phyloP scores from a whole-genome alignment of 2,797 vertebrate genomes.

The Anguilla obscura region DNA sequence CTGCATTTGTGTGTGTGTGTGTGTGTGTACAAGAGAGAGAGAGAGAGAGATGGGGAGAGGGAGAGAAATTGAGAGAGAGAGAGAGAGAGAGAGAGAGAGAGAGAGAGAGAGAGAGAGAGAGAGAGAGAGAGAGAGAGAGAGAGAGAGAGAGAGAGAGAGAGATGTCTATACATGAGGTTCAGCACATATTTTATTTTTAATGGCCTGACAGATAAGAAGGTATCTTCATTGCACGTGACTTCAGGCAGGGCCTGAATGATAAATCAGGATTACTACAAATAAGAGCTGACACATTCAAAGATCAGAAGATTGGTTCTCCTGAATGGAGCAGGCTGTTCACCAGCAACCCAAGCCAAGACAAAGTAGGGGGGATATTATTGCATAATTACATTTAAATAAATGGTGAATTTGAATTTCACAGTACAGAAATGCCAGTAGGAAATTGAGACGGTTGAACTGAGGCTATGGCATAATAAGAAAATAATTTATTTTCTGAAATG shows the following conservation, averaged over 20 bases:
- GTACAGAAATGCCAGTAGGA: slow-evolving; percentile 66
- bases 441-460: slow-evolving; percentile 61
- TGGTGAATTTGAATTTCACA: slow-evolving; percentile 82
- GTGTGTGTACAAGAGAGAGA: not conserved
- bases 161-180: not conserved
- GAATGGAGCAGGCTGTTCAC: slow-evolving; percentile 48
- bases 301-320: slow-evolving; percentile 46
- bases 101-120: not conserved
- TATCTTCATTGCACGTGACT: slow-evolving; percentile 45
- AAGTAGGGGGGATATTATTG: slow-evolving; percentile 65
- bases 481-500: slow-evolving; percentile 33
- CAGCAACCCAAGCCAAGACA: slow-evolving; percentile 55
- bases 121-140: slow-evolving; percentile 4
- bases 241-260: slow-evolving; percentile 44
- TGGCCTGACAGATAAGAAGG: slow-evolving; percentile 42
- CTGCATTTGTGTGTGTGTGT: not conserved
- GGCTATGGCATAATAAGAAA: slow-evolving; percentile 52
- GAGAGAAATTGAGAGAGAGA: not conserved
- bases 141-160: not conserved
- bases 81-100: not conserved
- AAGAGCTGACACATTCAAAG: slow-evolving; percentile 55
- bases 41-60: not conserved
- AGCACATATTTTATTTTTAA: slow-evolving; percentile 32
- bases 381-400: slow-evolving; percentile 77
- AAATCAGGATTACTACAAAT: slow-evolving; percentile 51